A percentile compares a stretch with the other conserved stretches of the same genome.
phyloP scores from a whole-genome alignment of 1,140 invertebrate genomes.

The Plodia interpunctella region DNA sequence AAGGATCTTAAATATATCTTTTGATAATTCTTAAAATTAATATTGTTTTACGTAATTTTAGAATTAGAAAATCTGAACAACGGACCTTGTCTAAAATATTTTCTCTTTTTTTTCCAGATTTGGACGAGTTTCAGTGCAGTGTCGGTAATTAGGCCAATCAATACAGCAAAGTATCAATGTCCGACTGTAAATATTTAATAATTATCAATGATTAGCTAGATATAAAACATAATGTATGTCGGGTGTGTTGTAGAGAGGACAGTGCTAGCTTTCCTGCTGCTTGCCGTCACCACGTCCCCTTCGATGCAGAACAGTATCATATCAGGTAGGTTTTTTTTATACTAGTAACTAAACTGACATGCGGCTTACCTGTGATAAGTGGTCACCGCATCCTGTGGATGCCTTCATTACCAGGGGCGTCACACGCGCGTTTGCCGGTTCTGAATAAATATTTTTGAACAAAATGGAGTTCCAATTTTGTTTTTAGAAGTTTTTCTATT shows the following conservation, averaged over 20 bases:
- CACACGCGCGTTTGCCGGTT: no score
- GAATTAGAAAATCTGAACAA: background rate
- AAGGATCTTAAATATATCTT: no score
- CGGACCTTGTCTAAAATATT: background rate
- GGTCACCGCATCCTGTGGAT: no score
- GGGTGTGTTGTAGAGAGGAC: constrained; percentile 43
- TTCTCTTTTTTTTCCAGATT: constrained; percentile 47
- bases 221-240: constrained; percentile 56
- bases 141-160: constrained; percentile 22
- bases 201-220: constrained; percentile 45
- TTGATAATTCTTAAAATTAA: no score
- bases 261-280: constrained; percentile 44
- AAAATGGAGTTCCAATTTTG: no score
- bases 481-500: no score
- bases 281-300: constrained; percentile 46
- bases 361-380: no score
- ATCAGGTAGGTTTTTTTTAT: constrained; percentile 34
- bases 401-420: no score
- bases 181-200: constrained; percentile 28
- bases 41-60: no score
- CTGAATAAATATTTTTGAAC: no score
- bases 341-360: background rate
- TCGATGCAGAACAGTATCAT: constrained; percentile 55
- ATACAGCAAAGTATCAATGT: constrained; percentile 26
- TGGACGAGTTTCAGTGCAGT: constrained; percentile 29